phyloP scores from a whole-genome alignment of 2,888 invertebrate genomes.

The Dermolepida albohirtum region DNA sequence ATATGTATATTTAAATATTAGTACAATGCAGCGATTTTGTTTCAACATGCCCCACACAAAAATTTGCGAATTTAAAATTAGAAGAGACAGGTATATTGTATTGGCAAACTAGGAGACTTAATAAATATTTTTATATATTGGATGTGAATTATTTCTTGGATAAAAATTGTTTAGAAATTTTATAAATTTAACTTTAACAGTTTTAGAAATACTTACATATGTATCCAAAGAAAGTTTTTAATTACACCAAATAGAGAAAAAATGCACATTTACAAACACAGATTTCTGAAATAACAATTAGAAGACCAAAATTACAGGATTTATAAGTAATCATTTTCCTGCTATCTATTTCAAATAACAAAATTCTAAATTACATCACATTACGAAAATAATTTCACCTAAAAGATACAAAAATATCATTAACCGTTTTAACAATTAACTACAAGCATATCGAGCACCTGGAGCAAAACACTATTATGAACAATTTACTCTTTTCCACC shows the following conservation, averaged over 20 bases:
- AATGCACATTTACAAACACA: no score
- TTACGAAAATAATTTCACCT: conserved; percentile 7
- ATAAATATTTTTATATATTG: no score
- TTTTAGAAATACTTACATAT: no score
- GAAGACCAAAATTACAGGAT: no score
- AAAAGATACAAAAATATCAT: conserved; percentile 20
- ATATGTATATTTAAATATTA: conserved; percentile 29
- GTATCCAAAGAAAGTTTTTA: no score
- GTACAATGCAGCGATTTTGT: conserved; percentile 29
- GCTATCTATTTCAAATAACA: not conserved
- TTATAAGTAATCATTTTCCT: not conserved
- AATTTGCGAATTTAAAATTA: conserved; percentile 32
- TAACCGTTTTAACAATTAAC: conserved; percentile 7
- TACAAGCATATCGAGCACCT: conserved; percentile 31
- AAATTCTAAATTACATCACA: not conserved
- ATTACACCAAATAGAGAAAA: no score
- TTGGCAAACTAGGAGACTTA: no score
- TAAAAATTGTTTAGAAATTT: no score
- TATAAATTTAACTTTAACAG: no score
- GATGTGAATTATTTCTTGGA: no score
- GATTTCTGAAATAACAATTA: no score
- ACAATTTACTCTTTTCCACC: not conserved
- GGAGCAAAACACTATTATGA: not conserved
- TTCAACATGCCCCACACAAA: conserved; percentile 24
- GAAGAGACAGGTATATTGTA: no score